phyloP scores from a whole-genome alignment of 2,797 vertebrate species.

The Esox lucius region DNA sequence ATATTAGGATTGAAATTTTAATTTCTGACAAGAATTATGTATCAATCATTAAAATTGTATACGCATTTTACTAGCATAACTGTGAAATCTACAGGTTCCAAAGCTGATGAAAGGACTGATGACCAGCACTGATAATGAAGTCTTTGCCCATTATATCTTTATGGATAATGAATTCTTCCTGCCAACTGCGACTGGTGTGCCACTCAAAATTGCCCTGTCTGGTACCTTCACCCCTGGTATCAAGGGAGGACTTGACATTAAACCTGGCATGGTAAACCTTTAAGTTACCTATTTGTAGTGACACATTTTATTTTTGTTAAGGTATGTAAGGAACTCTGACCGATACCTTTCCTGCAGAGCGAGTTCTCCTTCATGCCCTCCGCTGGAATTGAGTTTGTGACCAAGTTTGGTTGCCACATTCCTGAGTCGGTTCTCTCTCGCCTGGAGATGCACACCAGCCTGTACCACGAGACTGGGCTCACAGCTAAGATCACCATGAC shows the following conservation, averaged over 20 bases:
- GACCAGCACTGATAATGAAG: slow-evolving; percentile 76
- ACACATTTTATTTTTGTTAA: not conserved
- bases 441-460: slow-evolving; percentile 85
- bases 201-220: slow-evolving; percentile 84
- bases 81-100: slow-evolving; percentile 29
- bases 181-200: slow-evolving; percentile 88
- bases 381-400: slow-evolving; percentile 84
- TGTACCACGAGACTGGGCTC: slow-evolving; percentile 88
- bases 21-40: not conserved
- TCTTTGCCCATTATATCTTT: slow-evolving; percentile 94
- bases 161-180: slow-evolving; percentile 94
- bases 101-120: slow-evolving; percentile 80
- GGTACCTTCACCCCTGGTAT: slow-evolving; percentile 87
- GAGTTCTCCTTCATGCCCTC: slow-evolving; percentile 83
- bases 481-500: slow-evolving; percentile 75
- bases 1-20: not conserved
- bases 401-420: slow-evolving; percentile 80
- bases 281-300: not conserved
- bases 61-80: slow-evolving; percentile 6
- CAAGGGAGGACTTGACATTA: slow-evolving; percentile 77
- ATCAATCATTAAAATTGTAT: not conserved
- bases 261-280: slow-evolving; percentile 68
- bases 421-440: slow-evolving; percentile 84
- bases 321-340: not conserved
- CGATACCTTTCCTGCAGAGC: slow-evolving; percentile 52